These are phyloP conservation scores for Amniataba percoides DNA, from an alignment of 2,797 vertebrate genomes.

Conservation along the genomic window DNA sequence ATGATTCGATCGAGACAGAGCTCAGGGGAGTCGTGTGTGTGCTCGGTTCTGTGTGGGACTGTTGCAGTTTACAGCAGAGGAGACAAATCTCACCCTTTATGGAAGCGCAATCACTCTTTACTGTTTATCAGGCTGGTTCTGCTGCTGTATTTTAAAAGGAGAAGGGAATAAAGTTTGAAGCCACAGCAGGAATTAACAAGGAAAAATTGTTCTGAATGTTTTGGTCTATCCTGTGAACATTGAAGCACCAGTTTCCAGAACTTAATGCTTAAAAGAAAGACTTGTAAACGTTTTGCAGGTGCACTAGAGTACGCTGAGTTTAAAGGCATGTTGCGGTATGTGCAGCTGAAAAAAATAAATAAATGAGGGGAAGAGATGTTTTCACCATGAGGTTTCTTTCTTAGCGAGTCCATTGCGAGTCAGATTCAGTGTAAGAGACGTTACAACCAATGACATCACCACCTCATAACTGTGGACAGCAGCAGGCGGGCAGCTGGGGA, in stretches of 20 bases:
- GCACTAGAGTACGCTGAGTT: background rate
- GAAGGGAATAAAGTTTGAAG: too few relatives aligned
- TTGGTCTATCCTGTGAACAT: background rate
- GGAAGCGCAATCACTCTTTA: constrained; percentile 31
- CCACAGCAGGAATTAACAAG: constrained; percentile 5
- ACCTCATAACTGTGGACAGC: constrained; percentile 59
- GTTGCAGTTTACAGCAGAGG: constrained; percentile 24
- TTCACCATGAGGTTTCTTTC: constrained; percentile 54
- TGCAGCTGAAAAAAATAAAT: constrained; percentile 7
- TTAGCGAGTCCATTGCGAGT: constrained; percentile 39
- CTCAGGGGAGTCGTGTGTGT: constrained; percentile 14
- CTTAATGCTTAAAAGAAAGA: background rate
- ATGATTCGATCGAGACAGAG: background rate
- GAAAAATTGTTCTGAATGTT: background rate
- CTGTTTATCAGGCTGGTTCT: constrained; percentile 19
- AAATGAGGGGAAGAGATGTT: background rate
- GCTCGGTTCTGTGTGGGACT: constrained; percentile 18
- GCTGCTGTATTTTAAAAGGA: constrained; percentile 8
- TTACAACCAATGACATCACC: constrained; percentile 75
- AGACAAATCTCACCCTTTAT: constrained; percentile 43
- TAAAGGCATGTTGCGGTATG: constrained; percentile 9
- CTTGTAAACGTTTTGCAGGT: background rate
- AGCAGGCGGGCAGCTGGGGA: constrained; percentile 59
- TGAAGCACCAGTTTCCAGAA: background rate
- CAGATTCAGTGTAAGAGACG: constrained; percentile 57